Evolutionary conservation across 2,113 vertebrate species (phyloP).

Genomic region (Macheiramphus alcinus): DNA sequence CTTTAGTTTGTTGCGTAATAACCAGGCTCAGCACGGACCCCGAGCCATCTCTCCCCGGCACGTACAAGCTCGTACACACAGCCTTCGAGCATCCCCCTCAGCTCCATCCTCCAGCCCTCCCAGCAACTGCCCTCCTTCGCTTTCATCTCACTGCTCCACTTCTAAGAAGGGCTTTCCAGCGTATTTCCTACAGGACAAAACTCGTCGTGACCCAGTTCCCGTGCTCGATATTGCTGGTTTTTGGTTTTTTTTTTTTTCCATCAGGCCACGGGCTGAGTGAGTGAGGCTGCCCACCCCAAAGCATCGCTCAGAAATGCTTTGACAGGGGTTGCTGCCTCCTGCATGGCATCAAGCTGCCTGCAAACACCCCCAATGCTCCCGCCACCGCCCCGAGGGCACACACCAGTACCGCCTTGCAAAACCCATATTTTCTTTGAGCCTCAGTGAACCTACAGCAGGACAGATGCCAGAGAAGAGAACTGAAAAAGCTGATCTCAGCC

Average conservation of each 20-base stretch:
- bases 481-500: not conserved
- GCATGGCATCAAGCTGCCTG: not conserved
- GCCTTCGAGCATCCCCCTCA: not conserved
- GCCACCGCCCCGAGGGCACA: not conserved
- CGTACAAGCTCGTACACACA: fast-evolving
- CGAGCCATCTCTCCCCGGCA: fast-evolving
- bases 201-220: not conserved
- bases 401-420: not conserved
- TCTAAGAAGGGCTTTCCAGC: not conserved
- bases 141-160: not conserved
- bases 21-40: not conserved
- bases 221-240: not conserved
- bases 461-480: not conserved
- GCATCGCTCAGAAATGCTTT: not conserved
- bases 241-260: not conserved
- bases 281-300: not conserved
- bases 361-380: not conserved
- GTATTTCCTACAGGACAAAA: not conserved
- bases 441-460: not conserved
- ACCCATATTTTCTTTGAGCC: not conserved
- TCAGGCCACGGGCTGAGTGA: fast-evolving
- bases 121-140: not conserved
- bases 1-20: not conserved
- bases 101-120: not conserved
- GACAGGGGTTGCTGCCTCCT: not conserved